Percentiles rank a stretch among this genome's conserved stretches.
Conservation (phyloP, 2,113 vertebrate genomes). For the Mesitornis unicolor region DNA sequence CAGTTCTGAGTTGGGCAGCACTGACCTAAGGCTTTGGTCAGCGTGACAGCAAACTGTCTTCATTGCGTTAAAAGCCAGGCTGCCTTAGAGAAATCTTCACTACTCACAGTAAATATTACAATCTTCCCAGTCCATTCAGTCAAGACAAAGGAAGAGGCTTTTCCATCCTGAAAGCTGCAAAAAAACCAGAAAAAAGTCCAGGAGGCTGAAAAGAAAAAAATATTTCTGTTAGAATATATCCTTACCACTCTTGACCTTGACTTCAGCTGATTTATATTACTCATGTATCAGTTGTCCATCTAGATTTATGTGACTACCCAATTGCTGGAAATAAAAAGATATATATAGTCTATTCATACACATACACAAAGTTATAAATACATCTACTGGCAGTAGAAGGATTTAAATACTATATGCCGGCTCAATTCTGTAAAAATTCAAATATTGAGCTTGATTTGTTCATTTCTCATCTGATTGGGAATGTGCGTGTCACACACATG, state of each 20-base stretch:
- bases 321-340: background rate
- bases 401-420: background rate
- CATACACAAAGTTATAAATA: background rate
- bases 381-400: background rate
- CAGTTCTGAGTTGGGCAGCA: background rate
- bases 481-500: rapidly evolving
- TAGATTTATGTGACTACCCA: background rate
- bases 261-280: background rate
- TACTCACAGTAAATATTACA: background rate
- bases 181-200: background rate
- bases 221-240: background rate
- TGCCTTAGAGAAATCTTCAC: background rate
- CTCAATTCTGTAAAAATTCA: background rate
- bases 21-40: background rate
- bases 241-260: background rate
- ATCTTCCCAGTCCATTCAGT: background rate
- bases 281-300: background rate
- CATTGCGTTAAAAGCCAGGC: background rate
- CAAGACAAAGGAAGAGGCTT: background rate
- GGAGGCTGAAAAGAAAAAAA: background rate
- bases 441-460: background rate
- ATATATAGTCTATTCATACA: background rate
- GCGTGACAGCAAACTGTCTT: background rate
- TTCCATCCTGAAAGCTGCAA: background rate
- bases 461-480: background rate